These are phyloP conservation scores for Paragorgia papillata DNA, from an alignment of 92 coral and sea anemone genomes.

Conservation along the genomic window DNA sequence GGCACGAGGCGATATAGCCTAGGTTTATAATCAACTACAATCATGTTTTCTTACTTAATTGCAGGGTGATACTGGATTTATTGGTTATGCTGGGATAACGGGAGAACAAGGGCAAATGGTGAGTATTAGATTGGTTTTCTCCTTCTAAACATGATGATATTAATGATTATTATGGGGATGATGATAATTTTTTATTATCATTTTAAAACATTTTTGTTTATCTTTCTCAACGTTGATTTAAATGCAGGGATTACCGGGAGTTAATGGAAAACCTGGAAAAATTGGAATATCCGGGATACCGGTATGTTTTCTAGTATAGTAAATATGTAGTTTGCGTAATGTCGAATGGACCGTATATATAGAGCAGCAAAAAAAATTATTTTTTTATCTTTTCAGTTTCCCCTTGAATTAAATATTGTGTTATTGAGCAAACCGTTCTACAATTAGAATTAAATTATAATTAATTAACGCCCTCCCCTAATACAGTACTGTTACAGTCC, in stretches of 20 bases:
- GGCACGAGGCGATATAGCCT: too few relatives aligned
- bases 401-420: too few relatives aligned
- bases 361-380: too few relatives aligned
- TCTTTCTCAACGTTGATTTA: background rate
- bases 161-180: too few relatives aligned
- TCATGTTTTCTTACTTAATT: background rate
- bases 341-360: too few relatives aligned
- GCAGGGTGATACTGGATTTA: constrained; percentile 25
- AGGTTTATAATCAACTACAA: too few relatives aligned
- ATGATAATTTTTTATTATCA: too few relatives aligned
- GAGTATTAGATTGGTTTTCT: background rate
- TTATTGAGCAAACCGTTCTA: too few relatives aligned
- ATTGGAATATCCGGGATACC: constrained; percentile 8
- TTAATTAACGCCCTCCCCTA: too few relatives aligned
- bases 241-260: constrained; percentile 16
- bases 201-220: background rate
- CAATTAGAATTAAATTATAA: too few relatives aligned
- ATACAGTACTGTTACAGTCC: too few relatives aligned
- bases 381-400: too few relatives aligned
- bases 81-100: constrained; percentile 13
- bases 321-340: background rate
- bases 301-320: background rate
- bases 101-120: constrained; percentile 32
- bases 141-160: background rate
- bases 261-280: constrained; percentile 21